Percentiles rank a stretch among this genome's conserved stretches.
phyloP scores from a whole-genome alignment of 2,888 invertebrate species.

The Nesidiocoris tenuis region DNA sequence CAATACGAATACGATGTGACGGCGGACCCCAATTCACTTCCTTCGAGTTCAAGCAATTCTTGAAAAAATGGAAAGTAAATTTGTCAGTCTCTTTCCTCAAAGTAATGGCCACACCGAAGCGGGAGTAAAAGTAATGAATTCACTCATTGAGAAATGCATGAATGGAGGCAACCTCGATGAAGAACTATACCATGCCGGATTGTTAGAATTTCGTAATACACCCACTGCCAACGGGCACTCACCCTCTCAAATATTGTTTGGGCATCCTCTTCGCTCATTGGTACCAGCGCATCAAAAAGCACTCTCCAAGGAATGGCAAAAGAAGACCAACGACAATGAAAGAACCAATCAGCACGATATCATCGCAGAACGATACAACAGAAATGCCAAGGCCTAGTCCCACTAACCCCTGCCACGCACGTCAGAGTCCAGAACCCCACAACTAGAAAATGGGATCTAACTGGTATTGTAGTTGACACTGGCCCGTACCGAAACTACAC shows the following conservation, averaged over 20 bases:
- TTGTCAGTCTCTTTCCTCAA: constrained; percentile 11
- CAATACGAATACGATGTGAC: constrained; percentile 6
- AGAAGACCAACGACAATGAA: neutral
- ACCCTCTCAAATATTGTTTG: constrained; percentile 14
- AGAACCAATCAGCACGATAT: neutral
- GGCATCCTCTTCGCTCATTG: constrained; percentile 11
- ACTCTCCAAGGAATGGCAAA: neutral
- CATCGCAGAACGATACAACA: neutral
- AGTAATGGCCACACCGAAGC: constrained; percentile 24
- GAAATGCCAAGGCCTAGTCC: neutral
- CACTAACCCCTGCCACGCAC: neutral
- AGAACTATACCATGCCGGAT: constrained; percentile 4
- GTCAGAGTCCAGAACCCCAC: neutral
- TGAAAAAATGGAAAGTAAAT: neutral
- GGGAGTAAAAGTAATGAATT: constrained; percentile 24
- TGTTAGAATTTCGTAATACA: constrained; percentile 17
- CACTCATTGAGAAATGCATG: constrained; percentile 2
- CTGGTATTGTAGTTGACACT: neutral
- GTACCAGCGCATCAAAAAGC: constrained; percentile 6
- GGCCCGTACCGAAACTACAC: neutral
- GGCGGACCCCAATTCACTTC: constrained; percentile 5
- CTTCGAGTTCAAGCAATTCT: constrained; percentile 6
- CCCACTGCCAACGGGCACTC: neutral
- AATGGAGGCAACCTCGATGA: constrained; percentile 3
- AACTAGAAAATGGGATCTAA: neutral